These are phyloP conservation scores for Homarus gammarus DNA, from an alignment of 2,888 invertebrate genomes.

Conservation along the genomic window DNA sequence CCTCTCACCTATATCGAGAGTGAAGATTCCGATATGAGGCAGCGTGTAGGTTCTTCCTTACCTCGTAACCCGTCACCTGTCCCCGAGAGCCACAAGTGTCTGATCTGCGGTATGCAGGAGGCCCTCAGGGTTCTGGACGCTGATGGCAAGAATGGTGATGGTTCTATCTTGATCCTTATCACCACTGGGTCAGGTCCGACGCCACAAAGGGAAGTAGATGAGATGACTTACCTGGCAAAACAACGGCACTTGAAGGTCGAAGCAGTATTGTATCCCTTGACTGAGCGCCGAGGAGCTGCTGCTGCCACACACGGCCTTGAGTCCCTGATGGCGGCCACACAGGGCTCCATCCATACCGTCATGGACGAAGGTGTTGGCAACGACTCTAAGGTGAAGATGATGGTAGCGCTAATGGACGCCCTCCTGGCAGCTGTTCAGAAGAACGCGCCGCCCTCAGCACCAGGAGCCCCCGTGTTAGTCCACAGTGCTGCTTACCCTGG, in stretches of 20 bases:
- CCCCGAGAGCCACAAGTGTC: slow-evolving; percentile 74
- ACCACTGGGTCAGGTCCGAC: slow-evolving; percentile 67
- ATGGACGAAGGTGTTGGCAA: slow-evolving; percentile 75
- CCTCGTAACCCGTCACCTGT: slow-evolving; percentile 74
- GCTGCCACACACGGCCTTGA: slow-evolving; percentile 63
- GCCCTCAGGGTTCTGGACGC: slow-evolving; percentile 64
- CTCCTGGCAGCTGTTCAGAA: slow-evolving; percentile 62
- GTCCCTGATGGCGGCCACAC: slow-evolving; percentile 58
- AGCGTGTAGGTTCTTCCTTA: slow-evolving; percentile 71
- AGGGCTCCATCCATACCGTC: slow-evolving; percentile 65
- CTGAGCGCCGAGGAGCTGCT: slow-evolving; percentile 63
- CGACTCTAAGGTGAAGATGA: slow-evolving; percentile 74
- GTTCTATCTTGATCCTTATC: slow-evolving; percentile 66
- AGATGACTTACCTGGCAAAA: slow-evolving; percentile 62
- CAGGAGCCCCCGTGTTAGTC: slow-evolving; percentile 67
- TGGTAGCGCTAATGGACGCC: slow-evolving; percentile 74
- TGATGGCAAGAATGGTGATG: slow-evolving; percentile 44
- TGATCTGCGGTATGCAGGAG: slow-evolving; percentile 72
- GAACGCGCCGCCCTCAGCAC: slow-evolving; percentile 38
- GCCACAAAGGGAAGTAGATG: slow-evolving; percentile 57
- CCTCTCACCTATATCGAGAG: slow-evolving; percentile 72
- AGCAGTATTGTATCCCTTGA: slow-evolving; percentile 69
- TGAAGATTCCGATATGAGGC: slow-evolving; percentile 70
- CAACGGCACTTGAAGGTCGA: slow-evolving; percentile 54
- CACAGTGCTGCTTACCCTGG: slow-evolving; percentile 73